Evolutionary conservation across 2,888 invertebrate genomes (phyloP), one percentile per base, ranked within the genome.

Genomic region (Holacanthella duospinosa): DNA sequence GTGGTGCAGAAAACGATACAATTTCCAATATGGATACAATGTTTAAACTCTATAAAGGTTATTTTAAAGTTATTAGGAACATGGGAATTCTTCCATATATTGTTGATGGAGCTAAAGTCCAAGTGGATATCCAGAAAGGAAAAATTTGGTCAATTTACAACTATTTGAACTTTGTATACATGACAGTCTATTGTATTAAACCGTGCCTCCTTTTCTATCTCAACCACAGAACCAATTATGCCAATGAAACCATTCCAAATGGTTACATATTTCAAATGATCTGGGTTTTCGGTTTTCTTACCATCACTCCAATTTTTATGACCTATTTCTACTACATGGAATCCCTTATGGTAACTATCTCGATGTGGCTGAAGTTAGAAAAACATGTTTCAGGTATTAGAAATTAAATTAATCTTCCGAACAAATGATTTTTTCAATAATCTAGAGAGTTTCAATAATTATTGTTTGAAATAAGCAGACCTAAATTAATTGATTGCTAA

Each of bases 301-400:
- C 29, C 24, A 55, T 55, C 29, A 28, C 55, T 9, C 29, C 55
- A 3, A 55, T 29, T 29, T 55, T 55, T 27, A 12, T 55, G 6
- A 55, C 27, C 6, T 29, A 9, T 19, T 27, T 55, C 27, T 29
- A 24, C 27, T 29, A 55, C 19, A 16, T 21, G 3, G 29, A 55
- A 21, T 19, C 55, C 19, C 9, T 55, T 26, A 29, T 6, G 21
- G n/a, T 29, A 16, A 28, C 55, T 4, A 27, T 26, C 3, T 25
- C 24, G 6, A 55, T 55, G 55, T 55, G 55, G 55, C 55, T 55
- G 9, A 12, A 27, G 55, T 21, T 55, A 16, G 55, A 55, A n/a
- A 16, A 55, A 16, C 6, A 55, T 21, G 29, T 55, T 6, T 29
- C 27, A 55, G 24, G 55, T 55, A 36, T n/a, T n/a, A n/a, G n/a